Evolutionary conservation across 2,888 invertebrate species (phyloP).

Genomic region (Lithophane leautieri): DNA sequence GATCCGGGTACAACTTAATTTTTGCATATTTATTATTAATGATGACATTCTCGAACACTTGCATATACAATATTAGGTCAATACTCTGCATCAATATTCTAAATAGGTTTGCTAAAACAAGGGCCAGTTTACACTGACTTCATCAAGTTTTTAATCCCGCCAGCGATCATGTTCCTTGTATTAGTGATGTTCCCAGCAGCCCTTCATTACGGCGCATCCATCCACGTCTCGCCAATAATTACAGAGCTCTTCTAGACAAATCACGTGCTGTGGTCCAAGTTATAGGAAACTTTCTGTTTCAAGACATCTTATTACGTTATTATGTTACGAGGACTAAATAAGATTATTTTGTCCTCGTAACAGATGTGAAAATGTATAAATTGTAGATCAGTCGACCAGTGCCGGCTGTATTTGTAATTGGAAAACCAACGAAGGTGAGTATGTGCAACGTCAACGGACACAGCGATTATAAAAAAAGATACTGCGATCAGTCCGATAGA

Average conservation of each 20-base stretch:
- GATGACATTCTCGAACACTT: constrained; percentile 32
- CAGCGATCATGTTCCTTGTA: constrained; percentile 42
- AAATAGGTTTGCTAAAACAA: constrained; percentile 30
- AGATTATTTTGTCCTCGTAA: too few species aligned
- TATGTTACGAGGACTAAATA: too few species aligned
- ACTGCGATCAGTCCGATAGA: neutral
- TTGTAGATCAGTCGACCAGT: neutral
- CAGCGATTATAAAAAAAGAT: neutral
- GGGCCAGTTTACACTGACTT: constrained; percentile 37
- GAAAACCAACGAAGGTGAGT: neutral
- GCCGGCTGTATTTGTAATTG: neutral
- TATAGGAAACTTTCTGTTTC: constrained; percentile 11
- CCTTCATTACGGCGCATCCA: constrained; percentile 74
- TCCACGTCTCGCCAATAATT: constrained; percentile 82
- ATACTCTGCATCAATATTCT: constrained; percentile 27
- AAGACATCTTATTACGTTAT: neutral
- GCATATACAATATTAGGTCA: neutral
- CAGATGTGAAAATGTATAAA: neutral
- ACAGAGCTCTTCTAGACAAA: constrained; percentile 79
- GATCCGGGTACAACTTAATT: constrained; percentile 35
- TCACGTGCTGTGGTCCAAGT: constrained; percentile 68
- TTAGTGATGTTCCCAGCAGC: constrained; percentile 54
- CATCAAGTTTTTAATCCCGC: constrained; percentile 53
- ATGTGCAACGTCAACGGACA: neutral
- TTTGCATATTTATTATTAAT: constrained; percentile 39